Conservation (phyloP, 30 jellyfish, hydroid and myxozoan species). For the Cassiopea andromeda region DNA sequence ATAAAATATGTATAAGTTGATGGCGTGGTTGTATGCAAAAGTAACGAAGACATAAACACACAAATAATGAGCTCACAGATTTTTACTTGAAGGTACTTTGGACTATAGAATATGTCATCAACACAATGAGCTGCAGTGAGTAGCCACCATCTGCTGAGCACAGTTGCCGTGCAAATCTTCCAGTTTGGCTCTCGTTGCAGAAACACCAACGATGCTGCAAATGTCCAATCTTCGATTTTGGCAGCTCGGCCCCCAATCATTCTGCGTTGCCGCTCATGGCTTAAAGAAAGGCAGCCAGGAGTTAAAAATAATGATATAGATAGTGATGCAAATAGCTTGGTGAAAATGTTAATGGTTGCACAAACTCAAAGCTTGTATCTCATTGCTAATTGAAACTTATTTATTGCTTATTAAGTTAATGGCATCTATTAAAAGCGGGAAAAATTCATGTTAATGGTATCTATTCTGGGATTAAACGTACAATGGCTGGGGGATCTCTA, state of each 20-base stretch:
- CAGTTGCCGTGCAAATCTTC: constrained; percentile 48
- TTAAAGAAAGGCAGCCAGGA: neutral
- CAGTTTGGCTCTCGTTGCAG: constrained; percentile 19
- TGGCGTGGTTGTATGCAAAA: no score
- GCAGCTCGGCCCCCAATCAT: constrained; percentile 55
- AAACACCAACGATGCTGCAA: constrained; percentile 10
- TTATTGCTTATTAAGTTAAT: no score
- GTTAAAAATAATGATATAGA: no score
- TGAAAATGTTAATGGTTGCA: no score
- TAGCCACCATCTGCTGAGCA: constrained; percentile 8
- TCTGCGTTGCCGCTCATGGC: constrained; percentile 12
- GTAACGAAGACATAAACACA: neutral
- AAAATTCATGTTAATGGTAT: no score
- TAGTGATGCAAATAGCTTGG: no score
- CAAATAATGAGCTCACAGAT: constrained; percentile 1
- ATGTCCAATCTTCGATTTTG: constrained; percentile 32
- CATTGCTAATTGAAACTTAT: no score
- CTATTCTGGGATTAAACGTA: no score
- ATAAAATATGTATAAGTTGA: no score
- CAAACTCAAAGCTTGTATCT: no score
- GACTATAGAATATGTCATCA: neutral
- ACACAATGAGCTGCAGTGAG: constrained; percentile 69
- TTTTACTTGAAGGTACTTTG: constrained; percentile 13
- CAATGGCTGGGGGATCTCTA: no score
- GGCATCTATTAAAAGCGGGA: no score